These are phyloP conservation scores for Otolemur garnettii DNA, from an alignment of 2,113 vertebrate genomes.

Conservation along the genomic window DNA sequence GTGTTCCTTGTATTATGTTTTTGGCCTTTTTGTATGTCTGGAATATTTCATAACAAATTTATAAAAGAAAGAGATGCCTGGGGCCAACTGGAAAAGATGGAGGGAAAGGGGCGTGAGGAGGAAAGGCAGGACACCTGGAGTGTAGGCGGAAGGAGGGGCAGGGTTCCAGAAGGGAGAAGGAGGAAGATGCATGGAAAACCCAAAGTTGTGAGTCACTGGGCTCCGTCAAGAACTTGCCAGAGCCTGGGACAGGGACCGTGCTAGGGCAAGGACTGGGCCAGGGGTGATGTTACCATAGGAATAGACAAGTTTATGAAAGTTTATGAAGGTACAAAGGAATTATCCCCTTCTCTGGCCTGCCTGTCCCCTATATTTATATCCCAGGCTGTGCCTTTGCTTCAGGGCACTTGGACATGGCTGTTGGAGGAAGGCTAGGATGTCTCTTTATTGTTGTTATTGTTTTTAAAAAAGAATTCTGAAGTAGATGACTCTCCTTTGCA, in stretches of 20 bases:
- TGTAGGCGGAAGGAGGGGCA: not conserved
- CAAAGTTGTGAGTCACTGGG: not conserved
- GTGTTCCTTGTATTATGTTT: conserved; percentile 20
- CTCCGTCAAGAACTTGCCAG: not conserved
- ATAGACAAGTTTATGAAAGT: not conserved
- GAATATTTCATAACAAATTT: conserved; percentile 57
- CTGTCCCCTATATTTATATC: not conserved
- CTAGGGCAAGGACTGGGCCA: not conserved
- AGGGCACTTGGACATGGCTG: not conserved
- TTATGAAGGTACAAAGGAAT: not conserved
- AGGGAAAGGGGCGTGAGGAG: not conserved
- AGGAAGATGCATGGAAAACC: not conserved
- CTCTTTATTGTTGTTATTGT: not conserved
- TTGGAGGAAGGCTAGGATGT: not conserved
- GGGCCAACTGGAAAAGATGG: conserved; percentile 15
- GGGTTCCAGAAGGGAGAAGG: not conserved
- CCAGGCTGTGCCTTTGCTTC: not conserved
- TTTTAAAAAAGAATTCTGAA: not conserved
- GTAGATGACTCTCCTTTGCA: not conserved
- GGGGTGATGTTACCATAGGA: not conserved
- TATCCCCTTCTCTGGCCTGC: not conserved
- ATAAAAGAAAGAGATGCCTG: conserved; percentile 44
- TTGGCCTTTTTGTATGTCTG: conserved; percentile 46
- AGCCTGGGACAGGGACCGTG: not conserved
- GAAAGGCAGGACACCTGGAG: conserved; percentile 22